A percentile compares a stretch with the other conserved stretches of the same genome.
These are phyloP conservation scores for Euproctis similis DNA, from an alignment of 2,888 invertebrate genomes.

Conservation along the genomic window DNA sequence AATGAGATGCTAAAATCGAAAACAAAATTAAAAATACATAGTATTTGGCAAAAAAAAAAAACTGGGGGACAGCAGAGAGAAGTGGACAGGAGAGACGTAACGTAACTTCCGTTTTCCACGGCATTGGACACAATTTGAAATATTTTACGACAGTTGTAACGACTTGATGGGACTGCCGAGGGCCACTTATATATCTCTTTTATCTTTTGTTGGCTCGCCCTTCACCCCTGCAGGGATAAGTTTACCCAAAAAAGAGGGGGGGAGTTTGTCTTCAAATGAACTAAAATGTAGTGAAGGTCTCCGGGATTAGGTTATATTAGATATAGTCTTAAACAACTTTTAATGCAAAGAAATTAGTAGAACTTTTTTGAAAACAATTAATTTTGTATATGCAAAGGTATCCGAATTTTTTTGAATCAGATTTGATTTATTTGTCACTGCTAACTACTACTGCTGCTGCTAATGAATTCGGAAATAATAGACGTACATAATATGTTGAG, in stretches of 20 bases:
- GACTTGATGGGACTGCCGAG: conserved; percentile 73
- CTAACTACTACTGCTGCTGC: too few species aligned
- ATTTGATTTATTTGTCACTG: too few species aligned
- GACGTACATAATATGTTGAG: too few species aligned
- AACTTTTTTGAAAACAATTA: too few species aligned
- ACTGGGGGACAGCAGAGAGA: conserved; percentile 9
- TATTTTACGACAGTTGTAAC: conserved; percentile 75
- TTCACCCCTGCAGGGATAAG: conserved; percentile 54
- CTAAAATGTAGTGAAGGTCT: conserved; percentile 21
- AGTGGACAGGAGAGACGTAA: conserved; percentile 36
- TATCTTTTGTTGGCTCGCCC: conserved; percentile 69
- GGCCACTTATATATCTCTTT: conserved; percentile 75
- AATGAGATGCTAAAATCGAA: too few species aligned
- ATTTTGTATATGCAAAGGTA: too few species aligned
- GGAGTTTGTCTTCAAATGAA: conserved; percentile 47
- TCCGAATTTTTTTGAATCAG: too few species aligned
- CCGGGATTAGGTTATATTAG: too few species aligned
- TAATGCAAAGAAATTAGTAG: too few species aligned
- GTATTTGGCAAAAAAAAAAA: conserved; percentile 18
- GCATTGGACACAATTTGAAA: conserved; percentile 76
- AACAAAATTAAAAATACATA: conserved; percentile 41
- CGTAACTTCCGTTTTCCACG: conserved; percentile 74
- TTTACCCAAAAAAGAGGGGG: conserved; percentile 38
- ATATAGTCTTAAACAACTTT: too few species aligned
- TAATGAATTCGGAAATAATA: too few species aligned